Percentiles rank a stretch among this genome's conserved stretches.
These are phyloP conservation scores for Cheilosia scutellata DNA, from an alignment of 2,888 invertebrate species.

Conservation along the genomic window DNA sequence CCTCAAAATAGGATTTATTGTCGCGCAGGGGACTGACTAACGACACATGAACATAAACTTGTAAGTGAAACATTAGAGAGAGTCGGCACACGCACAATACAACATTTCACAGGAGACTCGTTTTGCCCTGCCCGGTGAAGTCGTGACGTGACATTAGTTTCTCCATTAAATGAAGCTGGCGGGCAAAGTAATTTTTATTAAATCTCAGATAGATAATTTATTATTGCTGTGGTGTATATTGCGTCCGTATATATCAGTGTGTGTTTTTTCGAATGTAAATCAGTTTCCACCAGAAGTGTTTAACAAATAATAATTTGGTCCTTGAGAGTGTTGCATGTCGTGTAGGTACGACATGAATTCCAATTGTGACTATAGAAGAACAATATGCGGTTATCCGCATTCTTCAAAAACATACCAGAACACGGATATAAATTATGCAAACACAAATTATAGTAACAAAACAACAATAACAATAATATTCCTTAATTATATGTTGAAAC, in stretches of 20 bases:
- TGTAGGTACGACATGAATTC: background rate
- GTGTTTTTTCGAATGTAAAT: background rate
- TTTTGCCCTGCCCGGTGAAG: background rate
- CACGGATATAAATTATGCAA: background rate
- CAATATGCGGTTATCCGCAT: background rate
- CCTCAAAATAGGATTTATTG: slow-evolving; percentile 31
- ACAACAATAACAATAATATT: too few species aligned
- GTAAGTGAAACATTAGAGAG: slow-evolving; percentile 29
- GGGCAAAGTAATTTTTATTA: slow-evolving; percentile 33
- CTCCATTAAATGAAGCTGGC: slow-evolving; percentile 4
- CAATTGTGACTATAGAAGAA: background rate
- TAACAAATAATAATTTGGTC: background rate
- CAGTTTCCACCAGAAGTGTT: background rate
- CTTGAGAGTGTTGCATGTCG: background rate
- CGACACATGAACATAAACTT: background rate
- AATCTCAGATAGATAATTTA: background rate
- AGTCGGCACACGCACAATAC: slow-evolving; percentile 28
- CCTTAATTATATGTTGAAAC: too few species aligned
- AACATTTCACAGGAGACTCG: background rate
- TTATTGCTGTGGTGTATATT: background rate
- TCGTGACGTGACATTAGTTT: slow-evolving; percentile 31
- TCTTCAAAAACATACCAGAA: background rate
- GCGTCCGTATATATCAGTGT: too few species aligned
- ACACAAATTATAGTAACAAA: too few species aligned
- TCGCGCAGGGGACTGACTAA: slow-evolving; percentile 9